Evolutionary conservation across 37 sponge, comb jelly and placozoan species (phyloP), one percentile per base, ranked within the genome.

Genomic region (Beroe forskalii): DNA sequence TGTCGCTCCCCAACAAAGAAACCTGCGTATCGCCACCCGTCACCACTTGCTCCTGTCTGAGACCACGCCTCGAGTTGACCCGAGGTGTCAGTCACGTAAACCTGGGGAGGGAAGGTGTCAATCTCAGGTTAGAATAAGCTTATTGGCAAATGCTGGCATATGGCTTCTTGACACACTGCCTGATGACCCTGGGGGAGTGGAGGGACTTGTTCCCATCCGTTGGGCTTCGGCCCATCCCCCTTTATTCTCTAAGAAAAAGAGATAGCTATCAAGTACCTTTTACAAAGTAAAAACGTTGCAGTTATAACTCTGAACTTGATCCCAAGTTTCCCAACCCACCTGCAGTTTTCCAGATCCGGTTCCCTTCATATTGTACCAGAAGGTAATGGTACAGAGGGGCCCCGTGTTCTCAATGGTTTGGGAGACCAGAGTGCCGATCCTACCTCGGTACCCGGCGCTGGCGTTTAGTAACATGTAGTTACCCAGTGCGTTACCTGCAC

Each of bases 361-460:
- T 1, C 91, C 91, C 36, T 91, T 67, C 91, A 91, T 91, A 75
- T 91, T 61, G 61, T 91, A 91, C 76, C 76, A 91, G 72, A 91
- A 91, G 28, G 43, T 67, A 32, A 91, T 37, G 20, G 62, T 35
- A 36, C 91, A 91, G 37, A 62, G 61, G 36, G 90, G 64, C 0
- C 64, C 62, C 30, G 64, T 62, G 62, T 61, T 61, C 37, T 90
- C 64, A 25, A 90, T 62, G 28, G 22, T 24, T 37, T 61, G 90
- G 19, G 90, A 90, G 0, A 90, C 38, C 62, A 90, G 90, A 36
- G 25, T 41, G 1, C 44, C 90, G 24, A 62, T 62, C 9, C 41
- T 55, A 31, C 90, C 64, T 23, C 60, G 44, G 55, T 35, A 27
- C 6, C 86, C 86, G 12, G 86, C 86, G 12, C 48, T 43, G 55